Conservation (phyloP, 35 echinoderm and acorn worm genomes). For the Acanthaster planci region DNA sequence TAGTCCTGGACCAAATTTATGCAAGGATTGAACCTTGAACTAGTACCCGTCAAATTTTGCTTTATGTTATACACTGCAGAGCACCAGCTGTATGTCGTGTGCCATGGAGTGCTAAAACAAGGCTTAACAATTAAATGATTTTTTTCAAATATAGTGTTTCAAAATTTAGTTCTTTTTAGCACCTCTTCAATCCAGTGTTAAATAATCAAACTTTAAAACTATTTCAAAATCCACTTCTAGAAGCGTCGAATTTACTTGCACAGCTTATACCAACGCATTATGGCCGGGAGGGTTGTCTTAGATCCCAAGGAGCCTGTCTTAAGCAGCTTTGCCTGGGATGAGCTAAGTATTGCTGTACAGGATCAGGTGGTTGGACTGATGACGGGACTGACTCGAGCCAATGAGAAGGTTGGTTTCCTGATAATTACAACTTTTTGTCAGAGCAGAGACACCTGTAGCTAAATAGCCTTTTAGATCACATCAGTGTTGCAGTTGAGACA, state of each 20-base stretch:
- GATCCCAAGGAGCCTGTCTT: slow-evolving; percentile 25
- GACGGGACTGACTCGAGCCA: slow-evolving; percentile 59
- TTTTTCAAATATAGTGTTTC: no score
- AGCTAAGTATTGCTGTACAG: slow-evolving; percentile 73
- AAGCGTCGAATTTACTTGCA: slow-evolving; percentile 77
- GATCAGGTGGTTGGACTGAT: slow-evolving; percentile 75
- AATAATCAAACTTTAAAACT: background rate
- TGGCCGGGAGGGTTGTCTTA: slow-evolving; percentile 64
- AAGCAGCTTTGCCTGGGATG: slow-evolving; percentile 63
- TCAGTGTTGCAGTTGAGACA: no score
- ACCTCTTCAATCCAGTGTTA: background rate
- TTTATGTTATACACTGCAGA: no score
- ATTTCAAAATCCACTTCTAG: slow-evolving; percentile 5
- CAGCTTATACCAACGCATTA: slow-evolving; percentile 83
- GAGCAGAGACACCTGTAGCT: no score
- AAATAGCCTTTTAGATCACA: no score
- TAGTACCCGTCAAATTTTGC: no score
- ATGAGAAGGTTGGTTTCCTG: slow-evolving; percentile 61
- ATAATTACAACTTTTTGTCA: no score
- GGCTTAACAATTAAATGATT: no score
- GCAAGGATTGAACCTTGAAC: no score
- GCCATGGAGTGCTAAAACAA: no score
- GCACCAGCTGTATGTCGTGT: no score
- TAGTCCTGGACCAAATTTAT: no score
- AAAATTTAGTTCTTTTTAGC: background rate